Evolutionary conservation across 2,113 vertebrate species (phyloP).

Genomic region (Trogon melanurus): DNA sequence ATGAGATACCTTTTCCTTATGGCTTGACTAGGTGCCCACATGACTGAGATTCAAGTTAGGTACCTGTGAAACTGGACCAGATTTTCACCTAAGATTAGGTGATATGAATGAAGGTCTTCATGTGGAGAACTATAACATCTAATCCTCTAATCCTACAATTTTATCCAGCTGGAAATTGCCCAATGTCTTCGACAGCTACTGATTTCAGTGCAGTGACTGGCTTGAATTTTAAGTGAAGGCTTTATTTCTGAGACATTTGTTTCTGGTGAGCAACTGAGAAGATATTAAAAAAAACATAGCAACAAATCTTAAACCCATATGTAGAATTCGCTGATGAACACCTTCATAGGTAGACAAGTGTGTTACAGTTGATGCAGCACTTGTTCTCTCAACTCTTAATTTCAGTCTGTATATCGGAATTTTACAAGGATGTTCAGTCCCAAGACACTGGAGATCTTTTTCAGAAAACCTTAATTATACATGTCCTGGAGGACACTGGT

Average conservation of each 20-base stretch:
- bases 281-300: neutral
- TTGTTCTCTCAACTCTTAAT: neutral
- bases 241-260: neutral
- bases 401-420: neutral
- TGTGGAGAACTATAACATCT: neutral
- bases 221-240: neutral
- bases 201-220: neutral
- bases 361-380: neutral
- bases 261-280: neutral
- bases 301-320: neutral
- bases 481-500: neutral
- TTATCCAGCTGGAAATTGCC: neutral
- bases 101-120: neutral
- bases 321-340: neutral
- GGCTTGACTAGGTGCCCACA: neutral
- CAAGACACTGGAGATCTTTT: neutral
- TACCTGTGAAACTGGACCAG: neutral
- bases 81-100: neutral
- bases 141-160: neutral
- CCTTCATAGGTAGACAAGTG: neutral
- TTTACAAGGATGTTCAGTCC: neutral
- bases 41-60: neutral
- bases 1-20: neutral
- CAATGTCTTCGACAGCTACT: neutral
- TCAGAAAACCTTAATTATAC: slow-evolving; percentile 56